phyloP scores from a whole-genome alignment of 2,888 invertebrate genomes.

The Tetropium fuscum region DNA sequence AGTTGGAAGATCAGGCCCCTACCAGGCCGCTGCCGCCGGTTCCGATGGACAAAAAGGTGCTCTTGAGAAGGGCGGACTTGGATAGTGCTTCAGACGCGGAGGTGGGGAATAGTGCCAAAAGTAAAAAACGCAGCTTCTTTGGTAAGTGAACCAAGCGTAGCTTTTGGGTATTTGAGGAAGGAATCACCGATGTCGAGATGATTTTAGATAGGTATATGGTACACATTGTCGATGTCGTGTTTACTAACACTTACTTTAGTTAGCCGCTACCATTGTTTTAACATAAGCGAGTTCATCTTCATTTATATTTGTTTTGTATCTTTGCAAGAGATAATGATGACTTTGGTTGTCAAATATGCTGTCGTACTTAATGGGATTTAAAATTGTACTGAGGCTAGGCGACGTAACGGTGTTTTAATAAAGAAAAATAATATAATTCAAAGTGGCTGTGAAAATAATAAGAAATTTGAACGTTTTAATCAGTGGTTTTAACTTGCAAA shows the following conservation, averaged over 20 bases:
- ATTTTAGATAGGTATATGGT: not conserved
- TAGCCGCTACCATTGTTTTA: not conserved
- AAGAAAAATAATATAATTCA: too few species aligned
- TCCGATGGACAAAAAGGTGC: conserved; percentile 50
- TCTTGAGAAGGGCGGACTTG: conserved; percentile 68
- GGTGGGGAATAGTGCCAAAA: conserved; percentile 69
- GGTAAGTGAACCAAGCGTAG: conserved; percentile 54
- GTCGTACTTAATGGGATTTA: too few species aligned
- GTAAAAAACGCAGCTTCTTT: conserved; percentile 52
- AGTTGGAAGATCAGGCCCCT: conserved; percentile 33
- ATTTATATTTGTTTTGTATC: too few species aligned
- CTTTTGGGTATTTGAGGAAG: conserved; percentile 48
- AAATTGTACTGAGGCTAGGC: too few species aligned
- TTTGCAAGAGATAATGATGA: too few species aligned
- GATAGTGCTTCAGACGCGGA: conserved; percentile 80
- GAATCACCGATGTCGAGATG: conserved; percentile 22
- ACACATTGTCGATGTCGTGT: too few species aligned
- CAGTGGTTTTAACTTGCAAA: too few species aligned
- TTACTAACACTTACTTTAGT: too few species aligned
- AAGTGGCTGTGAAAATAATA: conserved; percentile 16
- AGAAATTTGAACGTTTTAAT: not conserved
- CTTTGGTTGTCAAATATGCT: too few species aligned
- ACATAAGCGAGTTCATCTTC: too few species aligned
- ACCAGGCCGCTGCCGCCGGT: conserved; percentile 65
- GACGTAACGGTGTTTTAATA: too few species aligned